These are phyloP conservation scores for Ypsolopha sequella DNA, from an alignment of 2,888 invertebrate genomes.

Conservation along the genomic window DNA sequence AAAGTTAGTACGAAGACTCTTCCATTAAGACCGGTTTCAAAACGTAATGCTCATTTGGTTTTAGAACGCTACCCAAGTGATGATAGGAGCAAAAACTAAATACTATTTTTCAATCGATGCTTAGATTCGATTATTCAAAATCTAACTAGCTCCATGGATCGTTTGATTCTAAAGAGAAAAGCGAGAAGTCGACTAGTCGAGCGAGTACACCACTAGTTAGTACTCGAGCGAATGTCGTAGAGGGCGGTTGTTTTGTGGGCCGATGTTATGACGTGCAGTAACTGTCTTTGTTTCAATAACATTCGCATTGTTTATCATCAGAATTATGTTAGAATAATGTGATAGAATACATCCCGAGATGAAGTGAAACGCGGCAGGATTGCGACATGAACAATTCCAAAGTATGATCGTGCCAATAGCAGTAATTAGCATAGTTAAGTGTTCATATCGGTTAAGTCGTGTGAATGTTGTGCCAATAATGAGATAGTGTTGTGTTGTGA, in stretches of 20 bases:
- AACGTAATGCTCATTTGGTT: too few relatives aligned
- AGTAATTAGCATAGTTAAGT: conserved; percentile 63
- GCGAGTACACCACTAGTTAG: conserved; percentile 20
- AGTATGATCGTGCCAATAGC: conserved; percentile 67
- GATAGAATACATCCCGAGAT: conserved; percentile 33
- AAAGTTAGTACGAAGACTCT: too few relatives aligned
- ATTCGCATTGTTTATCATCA: conserved; percentile 36
- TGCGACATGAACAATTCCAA: conserved; percentile 54
- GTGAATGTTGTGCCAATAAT: conserved; percentile 69
- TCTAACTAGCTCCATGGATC: too few relatives aligned
- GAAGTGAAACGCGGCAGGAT: conserved; percentile 27
- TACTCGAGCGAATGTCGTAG: conserved; percentile 31
- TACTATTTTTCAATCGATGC: too few relatives aligned
- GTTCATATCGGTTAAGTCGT: conserved; percentile 62
- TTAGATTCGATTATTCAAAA: too few relatives aligned
- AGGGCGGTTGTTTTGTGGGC: conserved; percentile 31
- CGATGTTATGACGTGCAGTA: conserved; percentile 69
- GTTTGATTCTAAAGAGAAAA: too few relatives aligned
- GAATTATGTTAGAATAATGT: conserved; percentile 42
- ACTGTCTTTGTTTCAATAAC: conserved; percentile 62
- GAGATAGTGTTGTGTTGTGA: conserved; percentile 70
- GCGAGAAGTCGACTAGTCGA: too few relatives aligned
- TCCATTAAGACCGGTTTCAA: too few relatives aligned
- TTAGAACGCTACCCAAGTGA: too few relatives aligned
- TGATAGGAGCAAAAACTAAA: too few relatives aligned